Conservation (phyloP, 2,797 vertebrate genomes). For the Podargus strigoides region DNA sequence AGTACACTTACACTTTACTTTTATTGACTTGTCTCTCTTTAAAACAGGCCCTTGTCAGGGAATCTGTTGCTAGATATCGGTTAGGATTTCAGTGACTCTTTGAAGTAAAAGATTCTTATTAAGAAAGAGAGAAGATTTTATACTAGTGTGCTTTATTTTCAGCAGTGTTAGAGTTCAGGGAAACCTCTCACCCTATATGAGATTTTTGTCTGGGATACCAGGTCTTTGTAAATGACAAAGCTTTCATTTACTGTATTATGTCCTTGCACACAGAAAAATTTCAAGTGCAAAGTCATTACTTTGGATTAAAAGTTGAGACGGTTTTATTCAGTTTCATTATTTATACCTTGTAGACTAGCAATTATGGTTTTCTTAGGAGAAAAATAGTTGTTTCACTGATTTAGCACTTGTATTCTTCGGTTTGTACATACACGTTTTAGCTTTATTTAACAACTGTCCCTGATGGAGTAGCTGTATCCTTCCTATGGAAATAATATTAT, state of each 20-base stretch:
- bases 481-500: background rate
- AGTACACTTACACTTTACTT: constrained; percentile 77
- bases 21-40: constrained; percentile 75
- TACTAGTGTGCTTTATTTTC: background rate
- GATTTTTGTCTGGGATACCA: background rate
- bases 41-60: constrained; percentile 67
- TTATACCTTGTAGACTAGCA: background rate
- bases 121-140: background rate
- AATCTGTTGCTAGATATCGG: constrained; percentile 56
- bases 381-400: background rate
- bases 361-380: background rate
- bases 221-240: background rate
- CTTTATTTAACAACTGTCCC: background rate
- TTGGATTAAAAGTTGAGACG: background rate
- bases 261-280: background rate
- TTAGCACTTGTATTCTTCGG: background rate
- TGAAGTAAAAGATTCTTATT: constrained; percentile 51
- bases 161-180: background rate
- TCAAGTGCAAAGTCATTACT: background rate
- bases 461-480: background rate
- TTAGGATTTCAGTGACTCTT: constrained; percentile 52
- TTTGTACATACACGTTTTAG: background rate
- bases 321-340: background rate
- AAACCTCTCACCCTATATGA: background rate
- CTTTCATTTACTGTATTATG: background rate